Conservation (phyloP, 2,888 invertebrate genomes). For the Morpho helenor region DNA sequence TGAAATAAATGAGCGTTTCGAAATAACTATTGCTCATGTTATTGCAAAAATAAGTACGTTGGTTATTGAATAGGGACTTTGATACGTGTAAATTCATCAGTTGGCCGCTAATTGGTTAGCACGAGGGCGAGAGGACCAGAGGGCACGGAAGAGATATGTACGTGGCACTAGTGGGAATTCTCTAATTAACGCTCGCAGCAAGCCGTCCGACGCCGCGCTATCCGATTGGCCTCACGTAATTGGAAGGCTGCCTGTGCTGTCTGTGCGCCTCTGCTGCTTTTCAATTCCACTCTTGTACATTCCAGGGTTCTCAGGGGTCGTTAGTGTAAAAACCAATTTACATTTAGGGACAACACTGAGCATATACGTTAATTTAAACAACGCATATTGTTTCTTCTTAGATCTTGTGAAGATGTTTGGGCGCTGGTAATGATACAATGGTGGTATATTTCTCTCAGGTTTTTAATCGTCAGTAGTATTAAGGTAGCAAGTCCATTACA, state of each 20-base stretch:
- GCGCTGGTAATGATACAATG: no score
- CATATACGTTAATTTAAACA: no score
- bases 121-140: constrained; percentile 45
- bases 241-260: constrained; percentile 44
- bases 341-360: background rate
- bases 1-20: no score
- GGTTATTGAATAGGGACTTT: constrained; percentile 52
- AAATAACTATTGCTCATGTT: no score
- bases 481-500: no score
- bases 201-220: constrained; percentile 29
- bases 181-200: constrained; percentile 60
- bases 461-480: no score
- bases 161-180: constrained; percentile 47
- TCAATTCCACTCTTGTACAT: constrained; percentile 26
- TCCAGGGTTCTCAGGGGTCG: constrained; percentile 2
- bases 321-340: background rate
- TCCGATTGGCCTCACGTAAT: constrained; percentile 44
- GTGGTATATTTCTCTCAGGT: no score
- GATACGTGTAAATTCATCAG: constrained; percentile 59
- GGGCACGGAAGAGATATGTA: constrained; percentile 42
- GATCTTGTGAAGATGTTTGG: no score
- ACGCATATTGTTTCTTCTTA: no score
- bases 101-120: constrained; percentile 67
- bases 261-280: constrained; percentile 32
- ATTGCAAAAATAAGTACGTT: background rate